A percentile compares a stretch with the other conserved stretches of the same genome.
These are phyloP conservation scores for Drosophila anomalipes DNA, from an alignment of 2,888 invertebrate genomes.

Conservation along the genomic window DNA sequence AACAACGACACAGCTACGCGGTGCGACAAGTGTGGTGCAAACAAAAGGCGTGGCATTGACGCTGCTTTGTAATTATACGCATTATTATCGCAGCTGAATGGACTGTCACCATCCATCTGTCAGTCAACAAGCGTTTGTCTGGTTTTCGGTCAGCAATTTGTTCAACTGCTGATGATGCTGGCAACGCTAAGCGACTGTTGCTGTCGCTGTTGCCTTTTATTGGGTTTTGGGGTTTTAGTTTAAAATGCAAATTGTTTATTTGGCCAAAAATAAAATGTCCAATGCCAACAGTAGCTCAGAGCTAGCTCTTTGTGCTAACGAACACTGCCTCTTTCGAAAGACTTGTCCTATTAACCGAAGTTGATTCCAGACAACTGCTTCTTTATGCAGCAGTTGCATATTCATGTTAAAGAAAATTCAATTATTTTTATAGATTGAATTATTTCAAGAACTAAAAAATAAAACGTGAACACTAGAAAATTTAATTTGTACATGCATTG, in stretches of 20 bases:
- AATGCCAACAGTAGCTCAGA: slow-evolving; percentile 36
- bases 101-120: slow-evolving; percentile 48
- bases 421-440: background rate
- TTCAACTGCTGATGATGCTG: slow-evolving; percentile 48
- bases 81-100: slow-evolving; percentile 56
- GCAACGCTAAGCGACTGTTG: slow-evolving; percentile 43
- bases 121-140: slow-evolving; percentile 53
- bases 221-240: slow-evolving; percentile 53
- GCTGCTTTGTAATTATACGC: slow-evolving; percentile 62
- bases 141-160: slow-evolving; percentile 69
- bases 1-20: slow-evolving; percentile 1
- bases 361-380: background rate
- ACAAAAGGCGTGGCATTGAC: slow-evolving; percentile 46
- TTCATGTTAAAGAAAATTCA: background rate
- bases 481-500: background rate
- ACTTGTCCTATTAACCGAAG: slow-evolving; percentile 32
- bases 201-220: slow-evolving; percentile 26
- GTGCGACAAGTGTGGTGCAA: slow-evolving; percentile 52
- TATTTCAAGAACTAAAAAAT: background rate
- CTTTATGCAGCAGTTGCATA: slow-evolving; percentile 1
- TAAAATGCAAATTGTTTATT: slow-evolving; percentile 77
- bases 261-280: slow-evolving; percentile 44
- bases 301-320: slow-evolving; percentile 31
- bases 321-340: slow-evolving; percentile 12
- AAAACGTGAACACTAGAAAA: background rate